phyloP scores from a whole-genome alignment of 2,113 vertebrate genomes.

The Rhadina sibilatrix region DNA sequence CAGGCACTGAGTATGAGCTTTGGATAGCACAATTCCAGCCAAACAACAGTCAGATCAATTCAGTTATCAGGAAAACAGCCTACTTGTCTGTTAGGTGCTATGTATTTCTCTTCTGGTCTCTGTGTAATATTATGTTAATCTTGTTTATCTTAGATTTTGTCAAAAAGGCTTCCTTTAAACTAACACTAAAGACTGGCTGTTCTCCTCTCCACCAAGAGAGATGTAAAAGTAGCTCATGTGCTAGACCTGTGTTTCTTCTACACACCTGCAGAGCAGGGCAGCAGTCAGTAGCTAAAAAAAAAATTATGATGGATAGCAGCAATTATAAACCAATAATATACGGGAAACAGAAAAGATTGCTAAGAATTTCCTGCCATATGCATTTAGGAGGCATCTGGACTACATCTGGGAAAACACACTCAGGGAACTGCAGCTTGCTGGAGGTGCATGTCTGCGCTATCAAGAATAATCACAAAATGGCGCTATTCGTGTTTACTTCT shows the following conservation, averaged over 20 bases:
- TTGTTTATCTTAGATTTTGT: neutral
- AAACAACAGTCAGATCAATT: neutral
- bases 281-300: conserved; percentile 60
- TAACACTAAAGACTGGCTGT: neutral
- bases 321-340: conserved; percentile 74
- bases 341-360: conserved; percentile 68
- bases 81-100: neutral
- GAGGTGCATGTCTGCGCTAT: conserved; percentile 35
- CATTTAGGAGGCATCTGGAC: conserved; percentile 69
- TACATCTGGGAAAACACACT: conserved; percentile 64
- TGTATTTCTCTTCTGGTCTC: neutral
- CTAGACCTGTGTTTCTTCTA: conserved; percentile 48
- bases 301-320: conserved; percentile 70
- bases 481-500: conserved; percentile 8
- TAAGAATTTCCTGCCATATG: conserved; percentile 70
- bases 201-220: neutral
- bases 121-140: neutral
- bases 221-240: neutral
- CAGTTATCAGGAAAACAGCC: neutral
- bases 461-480: conserved; percentile 42
- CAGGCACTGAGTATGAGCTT: neutral
- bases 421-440: conserved; percentile 33
- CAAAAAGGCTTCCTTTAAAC: neutral
- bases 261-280: conserved; percentile 65
- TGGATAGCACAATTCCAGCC: neutral